These are phyloP conservation scores for Synanthedon andrenaeformis DNA, from an alignment of 2,888 invertebrate species.

Conservation along the genomic window DNA sequence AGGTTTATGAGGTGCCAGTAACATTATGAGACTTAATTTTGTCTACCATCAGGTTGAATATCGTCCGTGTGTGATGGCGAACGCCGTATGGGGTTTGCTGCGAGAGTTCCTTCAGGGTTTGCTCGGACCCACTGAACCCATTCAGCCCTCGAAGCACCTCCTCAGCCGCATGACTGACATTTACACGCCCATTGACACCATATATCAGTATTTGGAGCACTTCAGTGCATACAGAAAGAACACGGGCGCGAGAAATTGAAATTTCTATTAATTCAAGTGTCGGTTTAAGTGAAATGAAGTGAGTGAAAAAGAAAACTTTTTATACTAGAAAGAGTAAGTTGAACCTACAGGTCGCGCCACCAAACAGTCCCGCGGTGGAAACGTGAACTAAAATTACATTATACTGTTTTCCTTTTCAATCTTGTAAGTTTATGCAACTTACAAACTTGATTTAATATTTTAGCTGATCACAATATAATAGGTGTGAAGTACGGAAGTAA, in stretches of 20 bases:
- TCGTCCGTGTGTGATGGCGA: constrained; percentile 88
- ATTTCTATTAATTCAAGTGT: background rate
- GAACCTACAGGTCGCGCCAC: no score
- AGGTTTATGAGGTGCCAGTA: no score
- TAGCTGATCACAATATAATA: no score
- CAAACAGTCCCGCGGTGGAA: no score
- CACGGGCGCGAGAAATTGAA: constrained; percentile 55
- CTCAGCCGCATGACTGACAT: constrained; percentile 83
- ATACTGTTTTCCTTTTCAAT: no score
- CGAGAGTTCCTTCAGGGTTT: constrained; percentile 93
- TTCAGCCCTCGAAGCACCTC: constrained; percentile 80
- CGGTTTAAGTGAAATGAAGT: background rate
- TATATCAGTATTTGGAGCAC: constrained; percentile 94
- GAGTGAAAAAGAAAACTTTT: background rate
- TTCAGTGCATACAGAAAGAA: constrained; percentile 90
- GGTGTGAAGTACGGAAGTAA: no score
- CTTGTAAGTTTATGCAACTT: no score
- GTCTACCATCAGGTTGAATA: constrained; percentile 79
- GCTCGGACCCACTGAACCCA: constrained; percentile 80
- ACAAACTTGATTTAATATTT: no score
- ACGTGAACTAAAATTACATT: no score
- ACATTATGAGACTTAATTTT: no score
- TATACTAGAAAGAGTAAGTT: no score
- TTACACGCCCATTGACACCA: constrained; percentile 91
- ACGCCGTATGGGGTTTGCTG: constrained; percentile 91